phyloP scores from a whole-genome alignment of 2,888 invertebrate species.

The Acleris sparsana region DNA sequence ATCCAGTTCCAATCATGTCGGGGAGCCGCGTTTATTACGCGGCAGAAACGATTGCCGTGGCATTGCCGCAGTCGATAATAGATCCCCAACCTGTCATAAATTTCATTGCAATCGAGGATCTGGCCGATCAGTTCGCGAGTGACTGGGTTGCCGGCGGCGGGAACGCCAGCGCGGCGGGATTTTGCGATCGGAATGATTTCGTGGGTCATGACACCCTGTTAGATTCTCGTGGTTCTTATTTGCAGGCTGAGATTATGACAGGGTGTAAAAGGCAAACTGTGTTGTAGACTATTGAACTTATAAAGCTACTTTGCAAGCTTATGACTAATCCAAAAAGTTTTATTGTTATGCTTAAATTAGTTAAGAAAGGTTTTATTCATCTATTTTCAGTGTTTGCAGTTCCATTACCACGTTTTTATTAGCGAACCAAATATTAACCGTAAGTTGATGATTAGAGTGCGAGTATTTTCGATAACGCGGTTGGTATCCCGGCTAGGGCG shows the following conservation, averaged over 20 bases:
- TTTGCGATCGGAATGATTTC: not conserved
- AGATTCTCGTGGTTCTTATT: not conserved
- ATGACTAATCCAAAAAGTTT: no score
- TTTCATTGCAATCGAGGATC: slow-evolving; percentile 79
- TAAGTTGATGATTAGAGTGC: no score
- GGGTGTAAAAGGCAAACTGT: not conserved
- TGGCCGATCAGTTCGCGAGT: slow-evolving; percentile 74
- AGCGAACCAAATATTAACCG: not conserved
- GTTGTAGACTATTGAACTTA: no score
- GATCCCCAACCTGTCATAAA: slow-evolving; percentile 80
- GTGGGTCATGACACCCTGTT: not conserved
- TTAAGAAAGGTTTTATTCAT: no score
- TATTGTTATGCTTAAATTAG: no score
- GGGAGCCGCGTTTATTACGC: slow-evolving; percentile 52
- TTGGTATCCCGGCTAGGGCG: slow-evolving; percentile 39
- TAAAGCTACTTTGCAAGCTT: no score
- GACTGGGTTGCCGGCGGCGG: slow-evolving; percentile 33
- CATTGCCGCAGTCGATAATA: slow-evolving; percentile 68
- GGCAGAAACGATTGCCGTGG: slow-evolving; percentile 54
- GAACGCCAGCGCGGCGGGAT: slow-evolving; percentile 7
- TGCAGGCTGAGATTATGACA: not conserved
- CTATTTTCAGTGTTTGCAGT: no score
- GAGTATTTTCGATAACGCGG: not conserved
- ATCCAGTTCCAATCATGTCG: slow-evolving; percentile 25
- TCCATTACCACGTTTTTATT: not conserved